Evolutionary conservation across 1,140 invertebrate species (phyloP).

Genomic region (Penaeus indicus): DNA sequence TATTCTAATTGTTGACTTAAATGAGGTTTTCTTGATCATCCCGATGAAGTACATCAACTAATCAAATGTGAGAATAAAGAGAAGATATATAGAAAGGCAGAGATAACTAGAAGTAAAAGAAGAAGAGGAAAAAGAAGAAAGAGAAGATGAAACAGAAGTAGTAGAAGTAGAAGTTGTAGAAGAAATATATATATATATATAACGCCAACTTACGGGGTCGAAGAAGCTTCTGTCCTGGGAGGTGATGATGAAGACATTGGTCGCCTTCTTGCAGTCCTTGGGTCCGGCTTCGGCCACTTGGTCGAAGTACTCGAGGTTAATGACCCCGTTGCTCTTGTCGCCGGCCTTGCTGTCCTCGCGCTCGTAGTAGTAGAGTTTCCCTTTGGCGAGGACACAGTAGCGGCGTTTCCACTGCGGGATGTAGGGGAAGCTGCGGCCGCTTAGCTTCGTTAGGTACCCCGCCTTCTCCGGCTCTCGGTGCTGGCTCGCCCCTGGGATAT

Average conservation of each 20-base stretch:
- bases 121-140: too few species aligned
- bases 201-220: slow-evolving; percentile 66
- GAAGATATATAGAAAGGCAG: too few species aligned
- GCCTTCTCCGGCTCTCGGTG: slow-evolving; percentile 59
- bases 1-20: neutral
- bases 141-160: too few species aligned
- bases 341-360: slow-evolving; percentile 68
- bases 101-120: too few species aligned
- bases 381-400: slow-evolving; percentile 68
- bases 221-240: slow-evolving; percentile 69
- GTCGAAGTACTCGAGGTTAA: slow-evolving; percentile 70
- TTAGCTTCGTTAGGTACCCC: slow-evolving; percentile 68
- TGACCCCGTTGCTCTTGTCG: slow-evolving; percentile 68
- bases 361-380: slow-evolving; percentile 69
- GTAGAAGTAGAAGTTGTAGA: too few species aligned
- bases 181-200: too few species aligned
- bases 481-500: slow-evolving; percentile 56
- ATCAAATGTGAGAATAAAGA: neutral
- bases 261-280: slow-evolving; percentile 68
- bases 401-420: slow-evolving; percentile 69
- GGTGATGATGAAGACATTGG: slow-evolving; percentile 69
- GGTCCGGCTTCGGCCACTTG: slow-evolving; percentile 67
- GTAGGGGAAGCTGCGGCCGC: slow-evolving; percentile 68
- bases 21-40: neutral
- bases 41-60: neutral